Evolutionary conservation across 2,888 invertebrate species (phyloP), one percentile per base, ranked within the genome.

Genomic region (Pterostichus niger): DNA sequence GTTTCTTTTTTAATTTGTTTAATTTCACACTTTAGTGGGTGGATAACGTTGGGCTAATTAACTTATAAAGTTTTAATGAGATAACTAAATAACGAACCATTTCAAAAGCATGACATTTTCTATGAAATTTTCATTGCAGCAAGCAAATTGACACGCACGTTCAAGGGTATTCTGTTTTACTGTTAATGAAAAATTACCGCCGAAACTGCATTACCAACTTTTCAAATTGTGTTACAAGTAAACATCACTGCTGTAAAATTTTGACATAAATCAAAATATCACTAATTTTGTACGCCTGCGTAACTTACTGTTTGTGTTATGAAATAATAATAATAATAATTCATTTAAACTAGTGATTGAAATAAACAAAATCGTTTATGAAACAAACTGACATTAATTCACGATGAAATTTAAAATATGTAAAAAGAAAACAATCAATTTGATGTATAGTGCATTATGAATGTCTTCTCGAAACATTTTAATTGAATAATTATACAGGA

Each of bases 401-500:
- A 44, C 13, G 44, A n/a, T 44, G 68, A 71, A 71, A 17, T 71
- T 44, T 71, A 71, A 71, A 71, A 71, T 71, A 40, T 9, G 44
- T 31, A 71, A 44, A 71, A 71, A 68, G 64, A 71, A 44, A 40
- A 71, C 46, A 71, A 71, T 71, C 56, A 44, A 44, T 44, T 44
- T 71, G 68, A 71, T 71, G 68, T 71, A 71, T 71, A 71, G 68
- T 71, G 17, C 68, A 44, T 71, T 71, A 71, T 71, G 68, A 71
- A 71, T 71, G 68, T 71, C 68, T 40, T 71, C 68, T 71, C 49
- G 40, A 54, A 80, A 80, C 80, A 80, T 68, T 80, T 68, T 81
- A 81, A 81, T 81, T 81, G 81, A 81, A 81, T 81, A 81, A 81
- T 81, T 81, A 81, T 81, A 44, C 81, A 73, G 73, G 40, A 71